Percentiles rank a stretch among this genome's conserved stretches.
Evolutionary conservation across 2,797 vertebrate genomes (phyloP).

Genomic region (Selene dorsalis): DNA sequence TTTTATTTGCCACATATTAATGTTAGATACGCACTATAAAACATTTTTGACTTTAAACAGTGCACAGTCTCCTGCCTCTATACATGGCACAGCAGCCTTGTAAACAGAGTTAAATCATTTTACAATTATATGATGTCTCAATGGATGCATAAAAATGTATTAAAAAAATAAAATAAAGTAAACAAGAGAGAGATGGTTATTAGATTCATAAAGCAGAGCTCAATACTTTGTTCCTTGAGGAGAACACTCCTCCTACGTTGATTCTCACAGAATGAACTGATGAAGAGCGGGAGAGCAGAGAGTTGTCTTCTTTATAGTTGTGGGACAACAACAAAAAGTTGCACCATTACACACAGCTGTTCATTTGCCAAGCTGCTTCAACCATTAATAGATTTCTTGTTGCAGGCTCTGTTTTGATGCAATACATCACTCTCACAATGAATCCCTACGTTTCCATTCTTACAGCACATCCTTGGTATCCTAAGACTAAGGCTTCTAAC

Average conservation of each 20-base stretch:
- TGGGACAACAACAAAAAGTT: not conserved
- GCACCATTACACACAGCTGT: not conserved
- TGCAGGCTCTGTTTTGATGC: not conserved
- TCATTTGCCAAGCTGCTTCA: constrained; percentile 5
- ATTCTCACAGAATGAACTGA: constrained; percentile 11
- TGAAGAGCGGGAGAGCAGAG: not conserved
- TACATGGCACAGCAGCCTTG: not conserved
- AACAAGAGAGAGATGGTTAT: constrained; percentile 25
- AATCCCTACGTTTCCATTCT: not conserved
- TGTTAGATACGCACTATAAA: not conserved
- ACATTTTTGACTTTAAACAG: constrained; percentile 2
- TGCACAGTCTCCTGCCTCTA: rapidly evolving
- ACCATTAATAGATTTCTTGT: not conserved
- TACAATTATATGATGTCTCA: constrained; percentile 6
- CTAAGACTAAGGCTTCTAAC: not conserved
- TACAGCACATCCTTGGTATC: not conserved
- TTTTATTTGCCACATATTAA: constrained; percentile 30
- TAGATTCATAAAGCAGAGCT: constrained; percentile 3
- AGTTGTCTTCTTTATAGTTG: not conserved
- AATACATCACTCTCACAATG: constrained; percentile 1
- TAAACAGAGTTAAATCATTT: constrained; percentile 8
- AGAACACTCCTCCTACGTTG: constrained; percentile 2
- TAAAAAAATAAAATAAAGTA: not conserved
- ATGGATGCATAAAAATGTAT: not conserved
- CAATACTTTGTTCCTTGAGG: constrained; percentile 20